These are phyloP conservation scores for Polydrusus tereticollis DNA, from an alignment of 2,888 invertebrate species.

Conservation along the genomic window DNA sequence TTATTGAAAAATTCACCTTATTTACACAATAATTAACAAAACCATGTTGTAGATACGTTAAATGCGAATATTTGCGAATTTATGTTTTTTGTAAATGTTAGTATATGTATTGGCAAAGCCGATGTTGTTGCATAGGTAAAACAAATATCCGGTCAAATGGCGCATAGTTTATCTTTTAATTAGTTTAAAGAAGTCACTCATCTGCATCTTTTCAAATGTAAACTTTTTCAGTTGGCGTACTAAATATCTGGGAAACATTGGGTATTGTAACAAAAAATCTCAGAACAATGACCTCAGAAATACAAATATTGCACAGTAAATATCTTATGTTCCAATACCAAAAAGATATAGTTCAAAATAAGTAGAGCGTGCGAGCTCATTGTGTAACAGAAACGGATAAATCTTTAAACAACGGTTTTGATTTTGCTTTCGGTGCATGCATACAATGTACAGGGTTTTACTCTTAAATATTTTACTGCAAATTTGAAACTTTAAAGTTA, in stretches of 20 bases:
- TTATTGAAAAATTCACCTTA: not conserved
- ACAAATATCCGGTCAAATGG: not conserved
- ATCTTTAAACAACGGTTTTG: constrained; percentile 16
- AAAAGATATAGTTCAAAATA: constrained; percentile 13
- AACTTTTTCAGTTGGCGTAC: no score
- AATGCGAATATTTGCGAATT: not conserved
- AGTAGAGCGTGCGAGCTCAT: constrained; percentile 29
- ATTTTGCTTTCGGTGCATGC: constrained; percentile 17
- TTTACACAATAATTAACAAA: constrained; percentile 1
- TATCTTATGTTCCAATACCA: not conserved
- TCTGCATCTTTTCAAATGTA: not conserved
- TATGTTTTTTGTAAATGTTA: not conserved
- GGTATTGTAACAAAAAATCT: not conserved
- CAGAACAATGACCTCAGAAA: not conserved
- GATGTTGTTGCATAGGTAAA: not conserved
- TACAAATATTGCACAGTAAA: not conserved
- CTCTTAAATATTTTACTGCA: no score
- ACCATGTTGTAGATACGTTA: not conserved
- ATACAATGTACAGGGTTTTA: no score
- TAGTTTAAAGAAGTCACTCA: not conserved
- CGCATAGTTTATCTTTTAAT: not conserved
- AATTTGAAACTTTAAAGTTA: no score
- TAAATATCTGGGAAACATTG: not conserved
- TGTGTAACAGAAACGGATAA: constrained; percentile 28
- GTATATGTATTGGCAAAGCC: not conserved